Base-by-base conservation (phyloP, 2,888 invertebrate species). In the Micoletzkya japonica region DNA sequence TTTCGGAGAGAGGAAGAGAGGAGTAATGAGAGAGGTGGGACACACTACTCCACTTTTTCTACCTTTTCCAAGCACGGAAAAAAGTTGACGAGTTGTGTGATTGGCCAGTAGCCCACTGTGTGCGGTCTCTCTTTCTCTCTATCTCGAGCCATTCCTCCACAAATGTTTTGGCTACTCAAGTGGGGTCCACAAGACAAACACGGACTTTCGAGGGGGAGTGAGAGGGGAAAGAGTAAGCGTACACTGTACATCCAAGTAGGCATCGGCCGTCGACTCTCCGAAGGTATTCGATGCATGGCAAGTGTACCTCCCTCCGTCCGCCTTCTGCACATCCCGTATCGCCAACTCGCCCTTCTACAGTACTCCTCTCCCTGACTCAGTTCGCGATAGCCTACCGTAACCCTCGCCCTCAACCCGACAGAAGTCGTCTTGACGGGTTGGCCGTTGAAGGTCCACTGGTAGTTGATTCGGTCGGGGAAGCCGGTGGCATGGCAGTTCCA, bases 401-500 rank as follows among this genome's bases (percentile, higher is more conserved):
- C 74, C 32, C 76, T 75, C 10, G 81, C 74, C 59, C 83, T 70
- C 26, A 82, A 71, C 2, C 81, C 83, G n/a, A 79, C 63, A 36
- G 78, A 75, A 28, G 81, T 76, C 14, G 73, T 78, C 56, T 76
- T 78, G 10, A 83, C 77, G 1, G 78, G 75, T 36, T 72, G 75
- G 14, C 77, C 78, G 14, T 78, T 76, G 68, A 77, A 75, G 14
- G 73, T 71, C 85, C 85, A 85, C n/a, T 70, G 67, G 72, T 84
- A 84, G 0, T 70, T 71, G 14, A 82, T 76, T 0, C 72, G 68
- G 24, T 72, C 63, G 2, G 82, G 82, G 44, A 81, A 76, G n/a
- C 76, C 80, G n/a, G 71, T 74, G 7, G 82, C 84, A 36, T 78
- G 77, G 60, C 85, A 85, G 32, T 79, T 77, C 83, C 85, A 85